Conservation (phyloP, 1,140 invertebrate genomes). For the Drosophila santomea region DNA sequence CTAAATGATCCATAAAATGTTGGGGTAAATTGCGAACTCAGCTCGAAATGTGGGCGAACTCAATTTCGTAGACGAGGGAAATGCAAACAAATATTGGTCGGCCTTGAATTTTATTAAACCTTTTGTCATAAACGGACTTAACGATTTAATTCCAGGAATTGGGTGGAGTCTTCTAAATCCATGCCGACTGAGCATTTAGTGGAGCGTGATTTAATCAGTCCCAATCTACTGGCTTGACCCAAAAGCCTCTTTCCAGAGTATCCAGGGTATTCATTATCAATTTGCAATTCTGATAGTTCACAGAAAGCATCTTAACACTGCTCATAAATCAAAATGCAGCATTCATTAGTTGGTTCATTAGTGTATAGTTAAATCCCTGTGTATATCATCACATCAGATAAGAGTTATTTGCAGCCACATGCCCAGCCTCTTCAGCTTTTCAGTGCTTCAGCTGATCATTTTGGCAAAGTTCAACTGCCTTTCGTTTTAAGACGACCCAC, state of each 20-base stretch:
- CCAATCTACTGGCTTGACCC: background rate
- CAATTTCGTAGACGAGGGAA: constrained; percentile 21
- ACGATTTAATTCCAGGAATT: constrained; percentile 22
- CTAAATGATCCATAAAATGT: constrained; percentile 71
- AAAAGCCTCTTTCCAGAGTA: background rate
- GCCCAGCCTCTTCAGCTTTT: constrained; percentile 7
- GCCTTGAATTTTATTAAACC: constrained; percentile 23
- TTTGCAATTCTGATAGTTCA: background rate
- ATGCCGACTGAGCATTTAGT: constrained; percentile 10
- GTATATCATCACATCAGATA: constrained; percentile 36
- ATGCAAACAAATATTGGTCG: constrained; percentile 3
- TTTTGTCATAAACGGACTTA: constrained; percentile 1
- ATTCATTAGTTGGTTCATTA: constrained; percentile 23
- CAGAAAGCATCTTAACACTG: background rate
- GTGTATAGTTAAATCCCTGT: constrained; percentile 6
- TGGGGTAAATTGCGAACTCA: constrained; percentile 39
- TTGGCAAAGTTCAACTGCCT: constrained; percentile 55
- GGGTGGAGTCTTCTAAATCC: background rate
- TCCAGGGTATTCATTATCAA: background rate
- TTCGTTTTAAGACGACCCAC: constrained; percentile 53
- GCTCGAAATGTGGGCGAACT: constrained; percentile 31
- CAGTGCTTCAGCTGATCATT: constrained; percentile 25
- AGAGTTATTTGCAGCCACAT: constrained; percentile 28
- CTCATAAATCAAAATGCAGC: constrained; percentile 12
- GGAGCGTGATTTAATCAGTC: background rate